Base-by-base conservation (phyloP, 2,113 vertebrate species). In the Ursus arctos region DNA sequence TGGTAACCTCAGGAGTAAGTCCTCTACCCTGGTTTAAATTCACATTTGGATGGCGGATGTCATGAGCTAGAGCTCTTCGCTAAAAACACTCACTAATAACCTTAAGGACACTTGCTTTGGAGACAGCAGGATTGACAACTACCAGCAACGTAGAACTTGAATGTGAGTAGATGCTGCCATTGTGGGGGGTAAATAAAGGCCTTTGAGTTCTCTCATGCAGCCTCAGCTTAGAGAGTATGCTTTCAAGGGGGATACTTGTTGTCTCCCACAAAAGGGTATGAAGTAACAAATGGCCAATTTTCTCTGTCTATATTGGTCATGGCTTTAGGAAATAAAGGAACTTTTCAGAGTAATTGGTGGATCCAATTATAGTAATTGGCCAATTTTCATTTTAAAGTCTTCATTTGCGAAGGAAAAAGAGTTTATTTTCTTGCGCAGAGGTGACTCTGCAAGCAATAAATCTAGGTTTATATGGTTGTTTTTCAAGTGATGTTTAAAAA, bases 21-120 rank as follows among this genome's bases (percentile, higher is more conserved):
- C n/a, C 49, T 55, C 71, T 83, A 51, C 72, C 51, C 87, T 89
- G 74, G 40, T 28, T 96, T 74, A 91, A 90, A 57, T 94, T 98
- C 79, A 88, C 77, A 40, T 72, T 87, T 94, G 91, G 53, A 76
- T 91, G 88, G 81, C 2, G 53, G 28, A 28, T 15, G 0, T 92
- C 71, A 93, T 72, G 67, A 98, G 63, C 18, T 28, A 89, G 16
- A 86, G 55, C 8, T 81, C 49, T 98, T 92, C 89, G 65, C 47
- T 95, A 74, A 95, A 87, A 72, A n/a, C n/a, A 83, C 3, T 26
- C 40, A 12, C 49, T 95, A 95, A 55, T 91, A 97, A 92, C 2
- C 49, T 95, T 94, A 94, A n/a, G 6, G 15, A 67, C 51, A 95
- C 1, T 49, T 72, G 2, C n/a, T 95, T 95, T 51, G 63, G 24